phyloP scores from a whole-genome alignment of 2,797 vertebrate species.

The Phoeniculus purpureus region DNA sequence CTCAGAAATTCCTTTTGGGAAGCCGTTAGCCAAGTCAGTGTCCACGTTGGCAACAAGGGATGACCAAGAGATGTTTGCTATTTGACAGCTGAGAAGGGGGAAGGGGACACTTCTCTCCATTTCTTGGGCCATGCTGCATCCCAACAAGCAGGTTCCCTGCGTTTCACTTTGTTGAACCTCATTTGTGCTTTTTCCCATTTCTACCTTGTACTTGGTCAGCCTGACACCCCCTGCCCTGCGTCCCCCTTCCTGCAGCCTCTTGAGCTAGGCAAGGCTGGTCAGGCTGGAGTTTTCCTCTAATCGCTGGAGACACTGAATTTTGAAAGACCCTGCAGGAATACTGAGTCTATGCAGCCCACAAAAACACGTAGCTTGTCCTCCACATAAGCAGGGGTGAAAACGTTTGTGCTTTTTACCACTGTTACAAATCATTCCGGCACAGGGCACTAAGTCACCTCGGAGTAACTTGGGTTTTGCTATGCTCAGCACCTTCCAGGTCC shows the following conservation, averaged over 20 bases:
- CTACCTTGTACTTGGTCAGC: not conserved
- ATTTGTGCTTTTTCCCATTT: not conserved
- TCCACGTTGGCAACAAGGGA: not conserved
- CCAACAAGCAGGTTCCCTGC: fast-evolving
- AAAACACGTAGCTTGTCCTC: conserved; percentile 16
- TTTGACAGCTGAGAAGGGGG: not conserved
- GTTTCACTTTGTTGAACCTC: not conserved
- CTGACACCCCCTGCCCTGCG: not conserved
- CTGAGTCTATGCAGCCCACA: not conserved
- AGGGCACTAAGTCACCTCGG: not conserved
- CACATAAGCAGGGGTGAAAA: not conserved
- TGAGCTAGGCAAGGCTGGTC: not conserved
- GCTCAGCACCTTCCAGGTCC: not conserved
- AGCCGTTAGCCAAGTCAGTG: not conserved
- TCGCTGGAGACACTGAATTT: not conserved
- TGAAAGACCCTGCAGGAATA: not conserved
- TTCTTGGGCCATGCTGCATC: not conserved
- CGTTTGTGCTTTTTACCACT: not conserved
- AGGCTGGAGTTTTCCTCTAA: not conserved
- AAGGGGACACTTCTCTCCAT: not conserved
- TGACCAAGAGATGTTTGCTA: not conserved
- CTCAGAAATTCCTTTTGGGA: not conserved
- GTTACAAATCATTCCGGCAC: conserved; percentile 35
- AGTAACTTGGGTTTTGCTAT: conserved; percentile 3
- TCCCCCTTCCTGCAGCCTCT: not conserved